Base-by-base conservation (phyloP, 2,113 vertebrate species). In the Megaceryle maxima region DNA sequence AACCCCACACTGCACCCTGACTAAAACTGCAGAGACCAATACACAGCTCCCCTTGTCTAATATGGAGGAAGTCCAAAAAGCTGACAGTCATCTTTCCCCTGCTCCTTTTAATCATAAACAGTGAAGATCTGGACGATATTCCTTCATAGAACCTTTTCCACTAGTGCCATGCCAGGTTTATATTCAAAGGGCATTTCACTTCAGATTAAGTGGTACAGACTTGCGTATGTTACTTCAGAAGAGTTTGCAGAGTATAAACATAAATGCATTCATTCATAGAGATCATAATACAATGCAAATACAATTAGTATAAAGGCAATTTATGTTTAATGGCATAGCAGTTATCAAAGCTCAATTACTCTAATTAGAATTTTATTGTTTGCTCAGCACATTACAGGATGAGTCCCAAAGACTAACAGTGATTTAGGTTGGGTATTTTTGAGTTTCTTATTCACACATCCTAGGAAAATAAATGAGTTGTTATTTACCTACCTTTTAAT, bases 271-370 rank as follows among this genome's bases (percentile, higher is more conserved):
- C 73, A 83, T 87, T 84, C 70, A 92, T 75, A 86, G 64, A 92
- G 96, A 91, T 87, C 83, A 72, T 83, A 91, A 84, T 86, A 94
- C 80, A 96, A 88, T 79, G 91, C 39, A 96, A 97, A 98, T 95
- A 91, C 87, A 96, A 87, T 93, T 97, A 97, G 70, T 96, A 94
- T 94, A 81, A 96, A 92, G 50, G 33, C 69, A 96, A 59, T 97
- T 94, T 94, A 63, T 94, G 84, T 97, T 96, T 96, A 97, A 97
- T 95, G 94, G 78, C 91, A 95, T 83, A 91, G 83, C 83, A 91
- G 96, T 97, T 97, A 95, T 89, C 89, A 95, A 92, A 95, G 80
- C 87, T 94, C 83, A 91, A 63, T 97, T 94, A 92, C 70, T 93
- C 44, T 92, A 97, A 96, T 96, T 94, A 97, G 79, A 87, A 77